A percentile compares a stretch with the other conserved stretches of the same genome.
Conservation (phyloP, 2,888 invertebrate genomes). For the Cephus pygmeus region DNA sequence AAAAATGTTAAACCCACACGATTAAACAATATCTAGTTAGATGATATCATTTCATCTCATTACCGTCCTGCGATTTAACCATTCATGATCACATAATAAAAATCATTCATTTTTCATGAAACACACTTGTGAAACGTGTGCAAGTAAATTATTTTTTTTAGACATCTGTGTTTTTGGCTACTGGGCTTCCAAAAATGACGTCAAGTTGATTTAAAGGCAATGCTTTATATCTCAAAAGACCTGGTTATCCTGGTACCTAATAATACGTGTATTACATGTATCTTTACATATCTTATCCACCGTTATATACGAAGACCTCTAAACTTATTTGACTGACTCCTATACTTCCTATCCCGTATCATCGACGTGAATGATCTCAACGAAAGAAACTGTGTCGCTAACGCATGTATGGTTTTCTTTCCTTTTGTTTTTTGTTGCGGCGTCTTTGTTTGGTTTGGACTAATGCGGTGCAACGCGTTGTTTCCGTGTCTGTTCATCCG, state of each 20-base stretch:
- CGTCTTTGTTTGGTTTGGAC: slow-evolving; percentile 56
- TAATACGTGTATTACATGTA: not conserved
- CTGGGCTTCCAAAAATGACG: not conserved
- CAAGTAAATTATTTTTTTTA: not conserved
- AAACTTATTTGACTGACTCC: not conserved
- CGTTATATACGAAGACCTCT: not conserved
- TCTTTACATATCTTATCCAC: not conserved
- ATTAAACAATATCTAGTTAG: not conserved
- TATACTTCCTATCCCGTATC: not conserved
- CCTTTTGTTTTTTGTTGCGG: slow-evolving; percentile 52
- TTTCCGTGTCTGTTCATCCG: slow-evolving; percentile 38
- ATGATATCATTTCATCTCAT: not conserved
- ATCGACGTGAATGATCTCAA: not conserved
- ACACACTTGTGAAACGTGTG: not conserved
- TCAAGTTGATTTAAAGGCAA: not conserved
- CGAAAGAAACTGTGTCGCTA: slow-evolving; percentile 34
- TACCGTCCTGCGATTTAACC: not conserved
- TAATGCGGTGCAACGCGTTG: slow-evolving; percentile 51
- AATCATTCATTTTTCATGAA: not conserved
- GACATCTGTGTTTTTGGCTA: not conserved
- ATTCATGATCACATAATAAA: not conserved
- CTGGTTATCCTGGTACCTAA: not conserved
- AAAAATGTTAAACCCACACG: not conserved
- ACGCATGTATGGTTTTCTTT: slow-evolving; percentile 48
- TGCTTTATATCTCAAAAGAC: not conserved